These are phyloP conservation scores for Ranitomeya variabilis DNA, from an alignment of 2,113 vertebrate species.

Conservation along the genomic window DNA sequence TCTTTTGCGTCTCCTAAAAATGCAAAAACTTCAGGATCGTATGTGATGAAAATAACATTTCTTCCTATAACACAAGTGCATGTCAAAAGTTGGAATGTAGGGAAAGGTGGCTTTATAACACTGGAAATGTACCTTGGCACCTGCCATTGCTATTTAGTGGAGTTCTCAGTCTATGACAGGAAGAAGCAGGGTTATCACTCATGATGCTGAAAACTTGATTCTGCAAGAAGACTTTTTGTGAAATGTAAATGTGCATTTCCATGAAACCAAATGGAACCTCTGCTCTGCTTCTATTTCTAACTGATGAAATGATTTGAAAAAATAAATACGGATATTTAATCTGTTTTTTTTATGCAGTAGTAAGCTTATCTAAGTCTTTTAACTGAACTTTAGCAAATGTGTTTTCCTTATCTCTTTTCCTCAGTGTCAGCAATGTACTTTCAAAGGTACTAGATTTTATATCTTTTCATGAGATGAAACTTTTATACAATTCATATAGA, in stretches of 20 bases:
- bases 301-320: conserved; percentile 60
- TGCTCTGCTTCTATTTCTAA: conserved; percentile 59
- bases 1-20: not conserved
- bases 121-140: conserved; percentile 12
- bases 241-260: conserved; percentile 13
- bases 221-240: not conserved
- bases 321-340: conserved; percentile 44
- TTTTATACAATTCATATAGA: not conserved
- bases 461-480: conserved; percentile 57
- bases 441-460: conserved; percentile 51
- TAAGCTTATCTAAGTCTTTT: conserved; percentile 61
- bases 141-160: not conserved
- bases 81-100: conserved; percentile 15
- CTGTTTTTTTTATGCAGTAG: conserved; percentile 39
- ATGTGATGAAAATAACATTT: not conserved
- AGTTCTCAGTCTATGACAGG: conserved; percentile 5
- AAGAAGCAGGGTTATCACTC: not conserved
- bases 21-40: not conserved
- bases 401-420: conserved; percentile 69
- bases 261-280: not conserved
- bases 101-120: not conserved
- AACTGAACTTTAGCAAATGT: conserved; percentile 61
- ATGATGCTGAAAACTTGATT: not conserved
- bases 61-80: not conserved
- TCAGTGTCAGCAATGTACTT: conserved; percentile 63